A percentile compares a stretch with the other conserved stretches of the same genome.
Evolutionary conservation across 2,888 invertebrate genomes (phyloP).

Genomic region (Lymantria dispar): DNA sequence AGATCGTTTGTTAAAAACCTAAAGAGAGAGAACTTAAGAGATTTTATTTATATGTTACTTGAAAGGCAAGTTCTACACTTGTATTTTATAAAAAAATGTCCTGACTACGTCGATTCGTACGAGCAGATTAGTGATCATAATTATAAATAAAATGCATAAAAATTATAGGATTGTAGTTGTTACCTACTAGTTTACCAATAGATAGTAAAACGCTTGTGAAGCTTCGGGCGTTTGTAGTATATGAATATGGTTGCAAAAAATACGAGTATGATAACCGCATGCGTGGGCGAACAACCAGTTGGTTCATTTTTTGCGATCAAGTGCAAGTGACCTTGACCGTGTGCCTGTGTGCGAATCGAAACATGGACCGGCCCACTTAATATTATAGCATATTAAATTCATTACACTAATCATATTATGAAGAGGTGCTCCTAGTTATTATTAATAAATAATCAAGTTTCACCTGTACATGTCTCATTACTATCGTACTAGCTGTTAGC

Average conservation of each 20-base stretch:
- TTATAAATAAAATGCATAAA: too few species aligned
- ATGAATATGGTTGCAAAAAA: constrained; percentile 33
- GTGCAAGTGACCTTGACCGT: constrained; percentile 77
- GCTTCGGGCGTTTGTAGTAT: background rate
- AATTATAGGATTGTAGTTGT: too few species aligned
- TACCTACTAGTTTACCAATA: too few species aligned
- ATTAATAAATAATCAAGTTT: background rate
- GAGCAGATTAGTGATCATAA: too few species aligned
- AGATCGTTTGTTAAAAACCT: too few species aligned
- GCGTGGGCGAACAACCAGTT: constrained; percentile 65
- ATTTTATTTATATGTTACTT: too few species aligned
- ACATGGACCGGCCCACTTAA: constrained; percentile 45
- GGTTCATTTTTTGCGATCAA: constrained; percentile 66
- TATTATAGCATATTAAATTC: constrained; percentile 27
- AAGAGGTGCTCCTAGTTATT: constrained; percentile 6
- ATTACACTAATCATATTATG: constrained; percentile 22
- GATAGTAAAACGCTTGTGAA: too few species aligned
- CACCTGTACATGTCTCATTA: background rate
- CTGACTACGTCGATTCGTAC: too few species aligned
- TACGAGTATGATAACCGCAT: constrained; percentile 52
- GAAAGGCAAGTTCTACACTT: too few species aligned
- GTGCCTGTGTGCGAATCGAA: constrained; percentile 54
- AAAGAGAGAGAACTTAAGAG: too few species aligned
- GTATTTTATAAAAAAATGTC: too few species aligned
- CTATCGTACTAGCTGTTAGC: background rate